Percentiles rank a stretch among this genome's conserved stretches.
These are phyloP conservation scores for Harpalus rubripes DNA, from an alignment of 2,888 invertebrate species.

Conservation along the genomic window DNA sequence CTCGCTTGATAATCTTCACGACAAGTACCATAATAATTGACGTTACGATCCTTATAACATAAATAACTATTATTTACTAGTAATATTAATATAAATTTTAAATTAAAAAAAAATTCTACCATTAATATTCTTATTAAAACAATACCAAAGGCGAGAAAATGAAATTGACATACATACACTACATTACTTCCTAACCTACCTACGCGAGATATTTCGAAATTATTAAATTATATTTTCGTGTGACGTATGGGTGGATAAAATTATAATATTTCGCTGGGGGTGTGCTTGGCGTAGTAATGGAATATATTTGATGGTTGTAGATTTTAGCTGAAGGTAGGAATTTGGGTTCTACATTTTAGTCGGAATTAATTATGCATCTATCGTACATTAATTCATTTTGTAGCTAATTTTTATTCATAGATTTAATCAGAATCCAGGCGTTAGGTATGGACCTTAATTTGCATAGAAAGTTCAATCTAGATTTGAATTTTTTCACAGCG, in stretches of 20 bases:
- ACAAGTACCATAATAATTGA: no score
- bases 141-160: no score
- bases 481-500: constrained; percentile 58
- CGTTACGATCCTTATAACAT: no score
- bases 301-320: constrained; percentile 66
- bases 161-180: not conserved
- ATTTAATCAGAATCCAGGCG: constrained; percentile 59
- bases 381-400: constrained; percentile 62
- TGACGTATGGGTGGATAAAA: not conserved
- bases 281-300: constrained; percentile 67
- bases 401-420: constrained; percentile 65
- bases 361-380: constrained; percentile 52
- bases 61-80: no score
- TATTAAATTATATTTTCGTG: constrained; percentile 59
- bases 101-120: no score
- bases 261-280: constrained; percentile 61
- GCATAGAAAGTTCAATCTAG: constrained; percentile 65
- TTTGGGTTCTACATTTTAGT: constrained; percentile 55
- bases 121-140: no score
- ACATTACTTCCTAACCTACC: constrained; percentile 7
- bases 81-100: no score
- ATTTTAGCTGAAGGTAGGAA: constrained; percentile 66
- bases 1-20: no score
- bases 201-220: constrained; percentile 8
- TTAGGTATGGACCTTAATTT: constrained; percentile 61